These are phyloP conservation scores for Aleiodes leptofemur DNA, from an alignment of 2,888 invertebrate species.

Conservation along the genomic window DNA sequence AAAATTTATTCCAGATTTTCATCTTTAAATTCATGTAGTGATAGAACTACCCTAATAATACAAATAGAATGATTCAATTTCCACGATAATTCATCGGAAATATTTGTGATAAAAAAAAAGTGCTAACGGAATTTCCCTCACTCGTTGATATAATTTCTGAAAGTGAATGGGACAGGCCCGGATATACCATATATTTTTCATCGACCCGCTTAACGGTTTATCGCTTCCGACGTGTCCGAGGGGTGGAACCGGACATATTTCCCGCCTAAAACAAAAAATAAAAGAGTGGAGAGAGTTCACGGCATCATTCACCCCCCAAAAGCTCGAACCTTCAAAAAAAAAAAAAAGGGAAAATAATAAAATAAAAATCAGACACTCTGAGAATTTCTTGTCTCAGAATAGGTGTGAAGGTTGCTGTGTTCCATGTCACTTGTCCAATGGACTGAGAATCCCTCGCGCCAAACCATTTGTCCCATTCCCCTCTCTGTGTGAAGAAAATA, in stretches of 20 bases:
- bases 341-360: slow-evolving; percentile 53
- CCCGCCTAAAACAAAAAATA: slow-evolving; percentile 34
- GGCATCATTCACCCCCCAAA: slow-evolving; percentile 3
- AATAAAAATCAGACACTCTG: slow-evolving; percentile 54
- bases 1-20: no score
- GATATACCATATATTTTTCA: slow-evolving; percentile 49
- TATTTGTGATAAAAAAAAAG: background rate
- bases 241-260: slow-evolving; percentile 56
- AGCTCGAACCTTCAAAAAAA: background rate
- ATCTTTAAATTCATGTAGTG: no score
- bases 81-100: no score
- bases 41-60: background rate
- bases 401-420: slow-evolving; percentile 61
- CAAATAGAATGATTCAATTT: background rate
- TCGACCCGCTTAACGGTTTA: slow-evolving; percentile 58
- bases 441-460: slow-evolving; percentile 62
- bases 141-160: slow-evolving; percentile 35
- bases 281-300: background rate
- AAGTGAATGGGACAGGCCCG: slow-evolving; percentile 40
- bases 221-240: slow-evolving; percentile 57
- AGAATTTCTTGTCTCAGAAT: slow-evolving; percentile 42
- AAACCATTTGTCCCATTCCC: background rate
- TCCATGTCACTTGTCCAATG: slow-evolving; percentile 71
- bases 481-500: slow-evolving; percentile 65
- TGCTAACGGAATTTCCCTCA: slow-evolving; percentile 14